These are phyloP conservation scores for Remorina albescens DNA, from an alignment of 2,797 vertebrate genomes.

Conservation along the genomic window DNA sequence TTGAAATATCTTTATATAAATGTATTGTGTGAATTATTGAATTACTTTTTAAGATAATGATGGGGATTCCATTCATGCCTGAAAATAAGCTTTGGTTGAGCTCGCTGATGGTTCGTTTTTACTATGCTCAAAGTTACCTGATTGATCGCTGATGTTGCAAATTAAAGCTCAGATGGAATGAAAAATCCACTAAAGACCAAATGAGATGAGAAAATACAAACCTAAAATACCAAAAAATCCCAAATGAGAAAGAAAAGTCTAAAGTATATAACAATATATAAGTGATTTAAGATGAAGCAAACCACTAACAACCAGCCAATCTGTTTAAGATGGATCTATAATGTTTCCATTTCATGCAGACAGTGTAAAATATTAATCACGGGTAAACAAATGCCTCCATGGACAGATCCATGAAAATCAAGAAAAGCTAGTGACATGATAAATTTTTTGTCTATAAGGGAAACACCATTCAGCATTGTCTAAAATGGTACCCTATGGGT, in stretches of 20 bases:
- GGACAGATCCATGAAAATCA: slow-evolving; percentile 12
- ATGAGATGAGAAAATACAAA: no score
- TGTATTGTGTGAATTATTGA: background rate
- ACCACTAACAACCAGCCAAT: background rate
- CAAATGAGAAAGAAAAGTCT: no score
- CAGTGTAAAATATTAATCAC: slow-evolving; percentile 13
- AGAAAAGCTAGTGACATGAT: slow-evolving; percentile 11
- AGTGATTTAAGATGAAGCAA: background rate
- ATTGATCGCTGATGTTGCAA: background rate
- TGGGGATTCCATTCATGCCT: background rate
- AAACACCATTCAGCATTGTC: slow-evolving; percentile 38
- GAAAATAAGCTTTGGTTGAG: background rate
- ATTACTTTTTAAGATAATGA: background rate
- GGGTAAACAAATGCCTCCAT: background rate
- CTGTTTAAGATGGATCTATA: background rate
- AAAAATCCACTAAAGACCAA: no score
- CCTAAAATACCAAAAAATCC: no score
- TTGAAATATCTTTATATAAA: background rate
- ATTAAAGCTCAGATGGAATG: no score
- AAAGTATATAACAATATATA: background rate
- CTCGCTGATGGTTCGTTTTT: background rate
- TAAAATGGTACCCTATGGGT: slow-evolving; percentile 44
- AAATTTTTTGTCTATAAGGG: slow-evolving; percentile 20
- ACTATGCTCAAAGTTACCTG: background rate
- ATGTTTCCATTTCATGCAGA: slow-evolving; percentile 1